Evolutionary conservation across 92 coral and sea anemone species (phyloP), one percentile per base, ranked within the genome.

Genomic region (Heliopora coerulea): DNA sequence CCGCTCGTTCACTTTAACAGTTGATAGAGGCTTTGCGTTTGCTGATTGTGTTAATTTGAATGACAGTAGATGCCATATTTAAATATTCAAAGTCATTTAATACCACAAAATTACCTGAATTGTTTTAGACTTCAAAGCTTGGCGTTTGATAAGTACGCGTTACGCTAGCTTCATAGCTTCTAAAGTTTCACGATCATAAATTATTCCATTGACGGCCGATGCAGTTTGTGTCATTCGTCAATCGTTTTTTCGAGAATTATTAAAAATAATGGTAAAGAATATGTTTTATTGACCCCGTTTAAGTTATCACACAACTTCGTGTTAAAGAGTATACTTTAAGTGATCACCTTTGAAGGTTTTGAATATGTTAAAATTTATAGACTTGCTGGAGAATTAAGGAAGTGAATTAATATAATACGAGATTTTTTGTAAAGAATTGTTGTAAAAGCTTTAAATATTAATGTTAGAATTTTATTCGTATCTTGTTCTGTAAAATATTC

Each of bases 381-480:
- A 54, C 3, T 25, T 25, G 34, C 77, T 18, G 19, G 26, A 15
- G 26, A 26, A 48, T 42, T 46, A 52, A 49, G 63, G 62, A 52
- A 70, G 77, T 54, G 63, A 70, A 70, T 52, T 70, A 70, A 70
- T 70, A 70, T 70, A 67, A 67, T 44, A 19, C 21, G 49, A 52
- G 29, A 31, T 18, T 42, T 26, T 70, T 68, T 70, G 52, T 70
- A 54, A 52, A 54, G 61, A 69, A 70, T 70, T 70, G 77, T 70
- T 70, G 74, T 70, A 54, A 68, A 70, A 70, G 59, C 20, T 70
- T 70, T 48, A 70, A 67, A 37, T 65, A 65, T 65, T 68, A 68
- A 48, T 70, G 77, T 70, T 70, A 70, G 63, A 70, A 70, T 70
- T 50, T 54, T 70, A 52, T 52, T 68, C 20, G 59, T 30, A 70